A percentile compares a stretch with the other conserved stretches of the same genome.
Conservation (phyloP, 2,888 invertebrate genomes). For the Antheraea assamensis region DNA sequence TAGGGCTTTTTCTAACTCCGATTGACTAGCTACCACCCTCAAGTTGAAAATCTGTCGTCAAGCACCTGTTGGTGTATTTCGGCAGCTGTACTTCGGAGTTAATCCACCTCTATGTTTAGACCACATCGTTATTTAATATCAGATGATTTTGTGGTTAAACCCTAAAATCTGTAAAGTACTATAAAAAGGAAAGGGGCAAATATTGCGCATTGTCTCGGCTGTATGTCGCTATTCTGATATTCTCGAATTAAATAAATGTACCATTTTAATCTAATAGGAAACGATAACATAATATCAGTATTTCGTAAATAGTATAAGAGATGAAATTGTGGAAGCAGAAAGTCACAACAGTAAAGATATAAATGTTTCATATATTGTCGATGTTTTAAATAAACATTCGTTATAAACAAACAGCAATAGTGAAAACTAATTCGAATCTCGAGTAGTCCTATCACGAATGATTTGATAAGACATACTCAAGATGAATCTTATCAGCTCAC, state of each 20-base stretch:
- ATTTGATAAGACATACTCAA: slow-evolving; percentile 57
- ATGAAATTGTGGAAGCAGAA: background rate
- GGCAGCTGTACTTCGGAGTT: too few relatives aligned
- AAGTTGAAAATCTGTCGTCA: too few relatives aligned
- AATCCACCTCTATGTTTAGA: too few relatives aligned
- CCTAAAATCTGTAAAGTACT: too few relatives aligned
- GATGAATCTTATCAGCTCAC: slow-evolving; percentile 63
- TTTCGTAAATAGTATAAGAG: background rate
- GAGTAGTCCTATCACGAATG: slow-evolving; percentile 34
- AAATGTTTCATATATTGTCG: background rate
- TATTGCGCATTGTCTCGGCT: background rate
- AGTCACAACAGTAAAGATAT: background rate
- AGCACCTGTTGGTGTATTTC: too few relatives aligned
- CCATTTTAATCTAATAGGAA: background rate
- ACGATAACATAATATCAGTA: background rate
- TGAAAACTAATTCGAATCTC: slow-evolving; percentile 12
- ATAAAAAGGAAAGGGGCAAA: too few relatives aligned
- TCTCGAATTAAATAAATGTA: background rate
- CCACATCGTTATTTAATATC: too few relatives aligned
- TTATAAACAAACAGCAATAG: background rate
- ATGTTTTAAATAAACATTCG: background rate
- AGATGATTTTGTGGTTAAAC: too few relatives aligned
- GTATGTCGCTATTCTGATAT: background rate
- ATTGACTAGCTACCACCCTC: too few relatives aligned
- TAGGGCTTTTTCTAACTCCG: too few relatives aligned